Conservation (phyloP, 2,888 invertebrate genomes). For the Arrhopalites spinosus region DNA sequence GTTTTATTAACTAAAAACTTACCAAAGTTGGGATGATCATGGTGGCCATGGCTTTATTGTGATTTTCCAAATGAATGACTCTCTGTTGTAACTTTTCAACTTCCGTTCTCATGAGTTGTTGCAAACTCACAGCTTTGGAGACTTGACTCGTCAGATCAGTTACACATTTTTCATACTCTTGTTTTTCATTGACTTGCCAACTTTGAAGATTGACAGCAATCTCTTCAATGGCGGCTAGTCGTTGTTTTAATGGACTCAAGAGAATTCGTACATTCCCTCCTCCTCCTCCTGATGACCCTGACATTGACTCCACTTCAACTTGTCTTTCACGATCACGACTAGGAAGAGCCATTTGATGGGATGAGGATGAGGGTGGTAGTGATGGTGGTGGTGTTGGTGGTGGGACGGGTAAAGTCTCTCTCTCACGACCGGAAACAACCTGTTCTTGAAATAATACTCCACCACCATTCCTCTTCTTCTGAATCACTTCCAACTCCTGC, state of each 20-base stretch:
- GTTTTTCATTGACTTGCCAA: constrained; percentile 47
- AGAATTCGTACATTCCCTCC: constrained; percentile 42
- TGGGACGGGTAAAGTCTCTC: constrained; percentile 2
- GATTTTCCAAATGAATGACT: constrained; percentile 52
- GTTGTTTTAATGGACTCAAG: constrained; percentile 49
- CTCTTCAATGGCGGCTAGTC: constrained; percentile 51
- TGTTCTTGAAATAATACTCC: constrained; percentile 17
- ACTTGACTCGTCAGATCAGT: constrained; percentile 51
- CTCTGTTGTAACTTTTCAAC: constrained; percentile 52
- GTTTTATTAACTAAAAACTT: no score
- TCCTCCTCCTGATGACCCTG: background rate
- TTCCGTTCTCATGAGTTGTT: constrained; percentile 52
- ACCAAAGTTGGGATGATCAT: constrained; percentile 56
- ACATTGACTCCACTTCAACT: background rate
- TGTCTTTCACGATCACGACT: background rate
- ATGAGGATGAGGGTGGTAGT: constrained; percentile 8
- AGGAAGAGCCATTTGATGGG: background rate
- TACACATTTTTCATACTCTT: constrained; percentile 51
- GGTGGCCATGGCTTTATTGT: constrained; percentile 55
- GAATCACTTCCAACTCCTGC: constrained; percentile 27
- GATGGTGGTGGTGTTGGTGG: background rate
- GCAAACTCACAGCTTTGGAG: constrained; percentile 50
- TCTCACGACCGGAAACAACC: background rate
- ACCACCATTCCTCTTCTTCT: constrained; percentile 8
- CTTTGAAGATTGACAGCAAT: constrained; percentile 49